phyloP scores from a whole-genome alignment of 2,113 vertebrate genomes.

The Leptobrachium ailaonicum region DNA sequence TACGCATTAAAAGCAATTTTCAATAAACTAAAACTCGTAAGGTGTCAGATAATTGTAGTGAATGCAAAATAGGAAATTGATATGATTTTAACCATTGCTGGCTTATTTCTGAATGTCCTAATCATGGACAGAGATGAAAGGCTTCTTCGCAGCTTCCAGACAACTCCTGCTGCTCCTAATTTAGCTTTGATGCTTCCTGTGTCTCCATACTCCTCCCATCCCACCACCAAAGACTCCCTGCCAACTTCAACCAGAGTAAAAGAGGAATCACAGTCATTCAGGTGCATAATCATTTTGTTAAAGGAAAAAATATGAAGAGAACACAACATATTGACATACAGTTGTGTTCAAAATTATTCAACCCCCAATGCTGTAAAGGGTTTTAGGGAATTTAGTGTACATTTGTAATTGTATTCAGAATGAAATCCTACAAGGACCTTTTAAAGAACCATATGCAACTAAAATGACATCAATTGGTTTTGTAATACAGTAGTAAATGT shows the following conservation, averaged over 20 bases:
- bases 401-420: too few relatives aligned
- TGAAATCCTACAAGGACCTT: too few relatives aligned
- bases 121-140: constrained; percentile 32
- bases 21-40: background rate
- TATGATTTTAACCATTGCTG: background rate
- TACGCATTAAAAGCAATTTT: too few relatives aligned
- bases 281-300: background rate
- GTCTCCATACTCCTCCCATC: background rate
- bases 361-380: too few relatives aligned
- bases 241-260: background rate
- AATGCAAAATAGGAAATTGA: background rate
- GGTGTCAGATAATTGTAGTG: background rate
- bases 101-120: constrained; percentile 5
- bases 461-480: too few relatives aligned
- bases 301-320: too few relatives aligned
- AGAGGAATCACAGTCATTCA: too few relatives aligned
- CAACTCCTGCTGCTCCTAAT: constrained; percentile 24
- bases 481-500: too few relatives aligned
- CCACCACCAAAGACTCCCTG: constrained; percentile 4
- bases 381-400: too few relatives aligned
- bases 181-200: constrained; percentile 26
- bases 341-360: too few relatives aligned
- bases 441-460: too few relatives aligned
- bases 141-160: constrained; percentile 21
- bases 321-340: too few relatives aligned